phyloP scores from a whole-genome alignment of 2,797 vertebrate species.

The Petrocephalus sullivani region DNA sequence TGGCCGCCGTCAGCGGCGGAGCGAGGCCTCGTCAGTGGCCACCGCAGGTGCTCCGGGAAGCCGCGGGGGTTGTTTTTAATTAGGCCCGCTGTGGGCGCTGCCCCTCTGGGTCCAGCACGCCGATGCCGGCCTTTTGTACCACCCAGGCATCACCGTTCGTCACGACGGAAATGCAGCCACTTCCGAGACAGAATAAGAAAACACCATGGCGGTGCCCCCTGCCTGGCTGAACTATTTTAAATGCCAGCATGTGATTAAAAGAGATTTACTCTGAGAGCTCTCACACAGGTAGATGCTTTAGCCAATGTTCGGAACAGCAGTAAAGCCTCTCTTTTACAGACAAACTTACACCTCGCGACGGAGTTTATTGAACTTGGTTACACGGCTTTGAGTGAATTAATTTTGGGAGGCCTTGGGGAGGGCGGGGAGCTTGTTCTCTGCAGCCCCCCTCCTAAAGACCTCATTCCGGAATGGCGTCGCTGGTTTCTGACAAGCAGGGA shows the following conservation, averaged over 20 bases:
- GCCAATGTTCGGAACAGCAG: neutral
- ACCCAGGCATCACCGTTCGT: conserved; percentile 27
- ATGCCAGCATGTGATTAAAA: neutral
- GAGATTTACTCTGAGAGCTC: neutral
- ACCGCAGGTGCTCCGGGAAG: conserved; percentile 44
- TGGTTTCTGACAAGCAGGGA: neutral
- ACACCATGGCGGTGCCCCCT: neutral
- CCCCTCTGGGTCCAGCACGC: conserved; percentile 25
- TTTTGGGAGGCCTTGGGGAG: conserved; percentile 33
- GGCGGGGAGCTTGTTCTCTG: conserved; percentile 20
- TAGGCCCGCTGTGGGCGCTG: conserved; percentile 44
- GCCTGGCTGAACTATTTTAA: neutral
- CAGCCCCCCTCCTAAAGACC: conserved; percentile 31
- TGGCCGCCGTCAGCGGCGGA: conserved; percentile 47
- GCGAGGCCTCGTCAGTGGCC: conserved; percentile 23
- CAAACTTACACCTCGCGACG: conserved; percentile 32
- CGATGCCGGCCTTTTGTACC: conserved; percentile 23
- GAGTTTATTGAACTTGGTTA: conserved; percentile 40
- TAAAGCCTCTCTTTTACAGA: neutral
- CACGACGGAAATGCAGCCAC: conserved; percentile 10
- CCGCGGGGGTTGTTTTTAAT: conserved; percentile 67
- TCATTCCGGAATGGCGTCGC: conserved; percentile 28
- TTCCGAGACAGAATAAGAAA: neutral
- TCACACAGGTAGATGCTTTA: neutral
- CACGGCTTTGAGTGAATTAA: conserved; percentile 49